phyloP scores from a whole-genome alignment of 2,113 vertebrate species.

The Lonchura striata region DNA sequence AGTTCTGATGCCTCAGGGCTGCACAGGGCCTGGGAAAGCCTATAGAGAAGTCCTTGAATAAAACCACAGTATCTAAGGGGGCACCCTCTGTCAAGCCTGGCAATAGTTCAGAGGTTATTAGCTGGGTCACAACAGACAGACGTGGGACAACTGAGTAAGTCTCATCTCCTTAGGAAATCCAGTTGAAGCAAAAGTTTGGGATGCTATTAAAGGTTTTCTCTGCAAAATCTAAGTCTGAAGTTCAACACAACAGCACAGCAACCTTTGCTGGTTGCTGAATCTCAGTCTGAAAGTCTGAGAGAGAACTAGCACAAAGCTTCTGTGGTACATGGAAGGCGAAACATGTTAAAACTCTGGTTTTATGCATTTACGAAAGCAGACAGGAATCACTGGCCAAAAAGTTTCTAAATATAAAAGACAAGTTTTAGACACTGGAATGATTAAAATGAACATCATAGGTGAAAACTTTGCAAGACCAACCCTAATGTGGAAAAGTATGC shows the following conservation, averaged over 20 bases:
- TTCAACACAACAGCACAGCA: not conserved
- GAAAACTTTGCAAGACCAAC: not conserved
- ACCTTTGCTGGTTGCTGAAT: no score
- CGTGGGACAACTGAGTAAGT: not conserved
- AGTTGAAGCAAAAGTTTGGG: not conserved
- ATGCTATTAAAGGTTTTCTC: not conserved
- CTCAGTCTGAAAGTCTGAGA: not conserved
- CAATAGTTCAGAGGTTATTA: not conserved
- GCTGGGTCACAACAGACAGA: not conserved
- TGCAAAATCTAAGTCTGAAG: not conserved
- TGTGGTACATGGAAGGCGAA: not conserved
- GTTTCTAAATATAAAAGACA: not conserved
- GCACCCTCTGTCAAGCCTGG: not conserved
- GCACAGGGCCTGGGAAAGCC: not conserved
- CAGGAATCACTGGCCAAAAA: not conserved
- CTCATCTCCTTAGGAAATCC: not conserved
- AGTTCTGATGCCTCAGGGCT: not conserved
- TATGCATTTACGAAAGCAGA: not conserved
- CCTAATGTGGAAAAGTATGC: not conserved
- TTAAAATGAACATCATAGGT: not conserved
- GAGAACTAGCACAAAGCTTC: not conserved
- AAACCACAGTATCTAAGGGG: not conserved
- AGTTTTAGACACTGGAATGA: not conserved
- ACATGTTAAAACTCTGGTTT: not conserved
- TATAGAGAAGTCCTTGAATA: not conserved